These are phyloP conservation scores for Phyto melanocephala DNA, from an alignment of 2,888 invertebrate species.

Conservation along the genomic window DNA sequence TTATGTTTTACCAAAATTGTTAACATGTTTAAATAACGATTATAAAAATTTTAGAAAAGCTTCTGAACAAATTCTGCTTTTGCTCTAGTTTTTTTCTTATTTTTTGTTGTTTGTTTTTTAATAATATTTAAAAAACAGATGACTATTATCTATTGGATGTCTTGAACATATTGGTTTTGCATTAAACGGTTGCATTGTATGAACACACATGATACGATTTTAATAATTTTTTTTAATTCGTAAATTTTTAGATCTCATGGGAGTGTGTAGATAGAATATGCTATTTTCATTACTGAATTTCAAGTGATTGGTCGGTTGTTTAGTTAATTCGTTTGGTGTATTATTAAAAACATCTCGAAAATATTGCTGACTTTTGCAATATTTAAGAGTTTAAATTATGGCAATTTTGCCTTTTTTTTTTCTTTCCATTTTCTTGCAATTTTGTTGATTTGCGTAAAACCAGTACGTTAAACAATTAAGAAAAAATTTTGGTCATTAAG, in stretches of 20 bases:
- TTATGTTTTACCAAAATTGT: constrained; percentile 14
- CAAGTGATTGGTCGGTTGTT: constrained; percentile 18
- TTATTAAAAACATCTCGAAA: constrained; percentile 37
- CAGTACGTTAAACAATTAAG: constrained; percentile 33
- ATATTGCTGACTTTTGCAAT: constrained; percentile 38
- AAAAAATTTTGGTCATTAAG: constrained; percentile 20
- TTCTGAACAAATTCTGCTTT: constrained; percentile 28
- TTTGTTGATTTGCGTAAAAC: constrained; percentile 51
- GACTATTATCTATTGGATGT: constrained; percentile 36
- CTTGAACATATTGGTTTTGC: constrained; percentile 25
- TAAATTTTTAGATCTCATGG: constrained; percentile 23
- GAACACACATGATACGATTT: constrained; percentile 19
- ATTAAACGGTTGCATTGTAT: constrained; percentile 29
- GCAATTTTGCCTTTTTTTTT: constrained; percentile 7
- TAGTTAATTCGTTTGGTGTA: background rate
- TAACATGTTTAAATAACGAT: constrained; percentile 35
- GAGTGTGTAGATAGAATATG: constrained; percentile 39
- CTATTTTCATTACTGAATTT: background rate
- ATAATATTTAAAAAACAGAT: constrained; percentile 2
- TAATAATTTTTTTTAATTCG: background rate
- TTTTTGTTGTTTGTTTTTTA: too few species aligned
- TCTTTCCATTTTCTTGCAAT: constrained; percentile 6
- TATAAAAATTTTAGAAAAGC: constrained; percentile 48
- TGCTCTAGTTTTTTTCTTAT: constrained; percentile 33
- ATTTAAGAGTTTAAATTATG: constrained; percentile 42